phyloP scores from a whole-genome alignment of 2,797 vertebrate species.

The Steatocranus sp. region DNA sequence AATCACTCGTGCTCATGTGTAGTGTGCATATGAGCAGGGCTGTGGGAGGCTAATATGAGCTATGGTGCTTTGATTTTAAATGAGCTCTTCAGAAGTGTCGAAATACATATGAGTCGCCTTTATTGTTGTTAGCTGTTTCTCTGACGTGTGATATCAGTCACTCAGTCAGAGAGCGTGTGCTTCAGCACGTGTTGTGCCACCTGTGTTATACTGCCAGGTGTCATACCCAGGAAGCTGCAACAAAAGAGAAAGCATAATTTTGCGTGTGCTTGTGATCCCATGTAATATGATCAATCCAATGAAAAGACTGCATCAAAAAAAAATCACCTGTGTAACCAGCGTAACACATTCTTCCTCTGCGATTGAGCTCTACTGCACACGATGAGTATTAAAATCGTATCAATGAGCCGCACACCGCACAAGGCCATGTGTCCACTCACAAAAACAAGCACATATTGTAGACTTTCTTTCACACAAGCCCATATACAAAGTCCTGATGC shows the following conservation, averaged over 20 bases:
- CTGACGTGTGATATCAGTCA: background rate
- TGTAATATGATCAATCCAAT: background rate
- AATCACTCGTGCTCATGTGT: background rate
- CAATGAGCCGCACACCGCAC: background rate
- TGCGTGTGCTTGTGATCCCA: background rate
- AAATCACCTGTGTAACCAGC: background rate
- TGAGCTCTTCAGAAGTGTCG: conserved; percentile 4
- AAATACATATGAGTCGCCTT: background rate
- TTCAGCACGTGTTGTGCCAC: background rate
- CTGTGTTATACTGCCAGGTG: background rate
- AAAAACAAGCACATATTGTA: background rate
- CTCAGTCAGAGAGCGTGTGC: background rate
- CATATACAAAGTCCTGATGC: background rate
- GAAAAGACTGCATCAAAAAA: background rate
- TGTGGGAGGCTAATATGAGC: conserved; percentile 4
- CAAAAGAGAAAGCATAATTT: background rate
- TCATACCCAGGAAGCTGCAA: background rate
- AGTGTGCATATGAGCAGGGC: background rate
- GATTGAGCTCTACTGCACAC: background rate
- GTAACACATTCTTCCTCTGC: background rate
- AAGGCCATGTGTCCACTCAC: background rate
- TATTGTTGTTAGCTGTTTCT: conserved; percentile 7
- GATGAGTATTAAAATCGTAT: background rate
- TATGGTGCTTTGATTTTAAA: conserved; percentile 34
- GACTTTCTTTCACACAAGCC: background rate